phyloP scores from a whole-genome alignment of 1,140 invertebrate genomes.

The Anoplolepis gracilipes region DNA sequence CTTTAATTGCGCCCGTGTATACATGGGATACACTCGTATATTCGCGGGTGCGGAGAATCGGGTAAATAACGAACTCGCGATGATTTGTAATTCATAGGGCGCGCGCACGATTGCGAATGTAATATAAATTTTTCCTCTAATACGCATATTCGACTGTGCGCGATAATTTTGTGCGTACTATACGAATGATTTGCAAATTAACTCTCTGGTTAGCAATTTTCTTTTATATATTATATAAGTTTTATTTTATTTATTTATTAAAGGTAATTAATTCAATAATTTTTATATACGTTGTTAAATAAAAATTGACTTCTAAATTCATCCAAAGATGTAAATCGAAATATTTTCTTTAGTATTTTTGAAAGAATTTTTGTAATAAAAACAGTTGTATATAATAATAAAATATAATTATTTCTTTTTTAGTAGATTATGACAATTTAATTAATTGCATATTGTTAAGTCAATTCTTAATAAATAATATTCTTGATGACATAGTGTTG shows the following conservation, averaged over 20 bases:
- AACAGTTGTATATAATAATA: background rate
- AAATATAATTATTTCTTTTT: background rate
- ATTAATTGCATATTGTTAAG: conserved; percentile 6
- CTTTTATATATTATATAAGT: background rate
- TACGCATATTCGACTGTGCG: conserved; percentile 15
- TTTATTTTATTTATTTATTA: background rate
- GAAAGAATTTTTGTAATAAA: background rate
- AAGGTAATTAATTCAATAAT: background rate
- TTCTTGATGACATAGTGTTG: background rate
- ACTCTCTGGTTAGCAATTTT: background rate
- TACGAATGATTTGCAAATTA: background rate
- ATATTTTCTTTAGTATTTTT: background rate
- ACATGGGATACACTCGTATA: conserved; percentile 7
- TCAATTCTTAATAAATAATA: background rate
- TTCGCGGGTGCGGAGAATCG: background rate
- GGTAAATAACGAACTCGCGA: conserved; percentile 26
- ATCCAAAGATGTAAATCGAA: background rate
- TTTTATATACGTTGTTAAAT: background rate
- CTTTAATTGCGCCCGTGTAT: conserved; percentile 20
- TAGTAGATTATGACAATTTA: background rate
- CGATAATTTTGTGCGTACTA: background rate
- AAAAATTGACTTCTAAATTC: background rate
- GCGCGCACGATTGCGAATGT: background rate
- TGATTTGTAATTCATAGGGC: conserved; percentile 9
- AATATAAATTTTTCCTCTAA: conserved; percentile 18